Evolutionary conservation across 2,113 vertebrate species (phyloP).

Genomic region (Gnathonemus echidnorhynchus): DNA sequence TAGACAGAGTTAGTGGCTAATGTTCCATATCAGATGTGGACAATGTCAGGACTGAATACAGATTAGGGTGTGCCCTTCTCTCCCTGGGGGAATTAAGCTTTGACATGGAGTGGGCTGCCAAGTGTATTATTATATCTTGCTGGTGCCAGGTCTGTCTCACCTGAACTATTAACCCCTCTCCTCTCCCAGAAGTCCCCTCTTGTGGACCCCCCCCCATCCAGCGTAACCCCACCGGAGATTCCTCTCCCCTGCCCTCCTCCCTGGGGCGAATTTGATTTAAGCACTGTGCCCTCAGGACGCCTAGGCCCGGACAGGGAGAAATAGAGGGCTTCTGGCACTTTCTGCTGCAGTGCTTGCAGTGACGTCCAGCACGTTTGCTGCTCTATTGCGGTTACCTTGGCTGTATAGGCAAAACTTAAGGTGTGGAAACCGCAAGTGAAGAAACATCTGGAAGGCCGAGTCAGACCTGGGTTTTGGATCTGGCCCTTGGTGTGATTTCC

Average conservation of each 20-base stretch:
- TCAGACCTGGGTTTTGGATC: neutral
- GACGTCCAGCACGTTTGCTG: neutral
- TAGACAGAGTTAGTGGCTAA: constrained; percentile 99
- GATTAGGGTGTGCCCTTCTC: constrained; percentile 98
- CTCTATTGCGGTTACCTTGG: neutral
- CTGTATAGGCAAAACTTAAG: neutral
- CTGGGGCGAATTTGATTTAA: constrained; percentile 22
- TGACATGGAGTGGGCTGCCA: constrained; percentile 85
- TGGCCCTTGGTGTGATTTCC: neutral
- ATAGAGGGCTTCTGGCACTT: constrained; percentile 4
- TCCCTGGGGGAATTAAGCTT: constrained; percentile 91
- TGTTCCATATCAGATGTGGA: constrained; percentile 99
- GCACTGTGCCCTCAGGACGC: constrained; percentile 14
- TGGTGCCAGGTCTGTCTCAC: constrained; percentile 83
- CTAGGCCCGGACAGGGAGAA: constrained; percentile 10
- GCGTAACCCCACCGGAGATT: neutral
- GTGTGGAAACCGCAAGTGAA: neutral
- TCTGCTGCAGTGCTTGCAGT: neutral
- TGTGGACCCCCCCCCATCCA: neutral
- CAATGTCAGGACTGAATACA: constrained; percentile 99
- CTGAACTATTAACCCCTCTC: constrained; percentile 84
- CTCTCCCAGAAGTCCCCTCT: constrained; percentile 28
- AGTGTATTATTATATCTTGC: constrained; percentile 82
- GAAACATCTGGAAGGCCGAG: neutral
- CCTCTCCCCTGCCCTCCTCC: constrained; percentile 1